Evolutionary conservation across 2,113 vertebrate genomes (phyloP), one percentile per base, ranked within the genome.

Genomic region (Campylomormyrus tamandua): DNA sequence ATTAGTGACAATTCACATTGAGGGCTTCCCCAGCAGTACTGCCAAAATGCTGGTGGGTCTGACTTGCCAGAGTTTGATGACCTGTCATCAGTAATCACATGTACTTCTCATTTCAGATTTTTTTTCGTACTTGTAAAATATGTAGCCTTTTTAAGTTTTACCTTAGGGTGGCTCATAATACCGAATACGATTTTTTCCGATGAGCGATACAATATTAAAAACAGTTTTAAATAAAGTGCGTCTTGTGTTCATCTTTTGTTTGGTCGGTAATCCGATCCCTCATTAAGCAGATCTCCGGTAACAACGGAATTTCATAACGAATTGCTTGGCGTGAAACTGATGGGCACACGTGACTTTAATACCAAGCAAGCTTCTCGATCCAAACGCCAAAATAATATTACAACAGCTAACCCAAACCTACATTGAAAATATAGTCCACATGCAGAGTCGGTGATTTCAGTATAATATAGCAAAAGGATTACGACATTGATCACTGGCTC

Each of bases 341-440:
- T 45, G 58, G 35, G 24, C 3, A 39, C 58, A 88, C 88, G 42
- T 88, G 88, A 88, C 62, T 62, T 74, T 19, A 88, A 88, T 88
- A 74, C 3, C 58, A 77, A 45, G 13, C 58, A 48, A 11, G 87
- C 56, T n/a, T 88, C 56, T 9, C 56, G 7, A 49, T 58, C 27
- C 24, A 74, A 74, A 74, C 31, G 5, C 39, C 58, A 31, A 42
- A 70, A 88, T 46, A 88, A 74, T 27, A n/a, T 80, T 39, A 42
- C 5, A 42, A 39, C 11, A 77, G 39, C 74, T 39, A 39, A 80
- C 31, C 31, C 31, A 42, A 80, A 80, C 4, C 5, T 19, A 80
- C 31, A 80, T 19, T 70, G 3, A 42, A 77, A 80, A 42, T 39
- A 42, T 80, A 42, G 35, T 19, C 31, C 35, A 42, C 31, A 42